Base-by-base conservation (phyloP, 2,113 vertebrate species). In the Zonotrichia leucophrys region DNA sequence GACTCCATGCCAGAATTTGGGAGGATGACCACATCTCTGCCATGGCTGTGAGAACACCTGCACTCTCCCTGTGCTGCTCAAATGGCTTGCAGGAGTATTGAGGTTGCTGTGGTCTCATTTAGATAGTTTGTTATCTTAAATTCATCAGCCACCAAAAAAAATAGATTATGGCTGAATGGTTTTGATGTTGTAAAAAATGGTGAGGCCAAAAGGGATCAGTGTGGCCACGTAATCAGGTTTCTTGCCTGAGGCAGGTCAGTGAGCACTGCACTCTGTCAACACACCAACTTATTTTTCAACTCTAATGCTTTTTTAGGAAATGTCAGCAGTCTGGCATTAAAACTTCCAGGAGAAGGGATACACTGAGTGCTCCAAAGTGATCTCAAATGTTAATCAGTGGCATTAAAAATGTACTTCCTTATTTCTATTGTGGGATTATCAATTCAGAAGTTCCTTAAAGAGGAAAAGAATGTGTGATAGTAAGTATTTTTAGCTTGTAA, bases 351-450 rank as follows among this genome's bases (percentile, higher is more conserved):
- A 89, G 83, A 64, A 59, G n/a, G 47, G 75, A 55, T 78, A 13
- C 22, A 62, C 15, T 12, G 52, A 73, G 5, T n/a, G 69, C 81
- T 90, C 50, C 27, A 11, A 52, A 92, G 67, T 37, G 67, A 92
- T 41, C 44, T 80, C 44, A 83, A 90, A 86, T 92, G 83, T 87
- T 89, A 78, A 96, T 84, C 24, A 21, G 37, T 64, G 4, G 1
- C n/a, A 63, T 95, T 92, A 92, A 92, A 96, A 84, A 84, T 84
- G 10, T 91, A 59, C 73, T 75, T 75, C 62, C 69, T 39, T 64
- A 14, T 68, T 95, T 87, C 72, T 87, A 35, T 63, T 87, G 44
- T 76, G 87, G 24, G 60, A 44, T 92, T 87, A 67, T 87, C 81
- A 75, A 82, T 89, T 89, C 64, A 70, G 67, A 84, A 87, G 69